Conservation (phyloP, 2,113 vertebrate species). For the Acinonyx jubatus region DNA sequence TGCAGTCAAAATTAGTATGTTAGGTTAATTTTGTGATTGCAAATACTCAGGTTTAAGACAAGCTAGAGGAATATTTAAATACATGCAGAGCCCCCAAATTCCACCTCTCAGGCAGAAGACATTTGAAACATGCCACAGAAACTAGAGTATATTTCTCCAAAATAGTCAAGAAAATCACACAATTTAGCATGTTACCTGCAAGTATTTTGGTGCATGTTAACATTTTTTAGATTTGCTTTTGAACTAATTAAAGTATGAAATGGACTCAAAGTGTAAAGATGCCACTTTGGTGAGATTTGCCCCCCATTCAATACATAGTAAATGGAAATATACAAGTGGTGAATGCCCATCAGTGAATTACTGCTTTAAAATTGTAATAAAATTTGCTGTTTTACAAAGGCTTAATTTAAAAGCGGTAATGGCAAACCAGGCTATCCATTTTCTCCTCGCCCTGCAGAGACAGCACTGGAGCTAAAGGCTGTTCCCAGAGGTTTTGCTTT, state of each 20-base stretch:
- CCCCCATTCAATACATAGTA: not conserved
- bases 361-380: conserved; percentile 67
- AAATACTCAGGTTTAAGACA: not conserved
- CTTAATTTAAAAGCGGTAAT: conserved; percentile 69
- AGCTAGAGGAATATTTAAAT: not conserved
- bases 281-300: not conserved
- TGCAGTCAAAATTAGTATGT: conserved; percentile 1
- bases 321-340: not conserved
- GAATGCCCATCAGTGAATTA: conserved; percentile 45
- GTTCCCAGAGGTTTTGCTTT: conserved; percentile 55
- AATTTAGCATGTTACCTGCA: not conserved
- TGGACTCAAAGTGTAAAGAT: not conserved
- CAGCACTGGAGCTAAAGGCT: conserved; percentile 41
- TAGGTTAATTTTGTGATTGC: not conserved
- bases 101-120: not conserved
- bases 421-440: conserved; percentile 68
- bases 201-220: conserved; percentile 21
- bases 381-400: conserved; percentile 72
- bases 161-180: not conserved
- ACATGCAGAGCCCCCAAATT: not conserved
- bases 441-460: conserved; percentile 30
- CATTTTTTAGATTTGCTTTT: conserved; percentile 31
- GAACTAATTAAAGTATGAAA: conserved; percentile 56
- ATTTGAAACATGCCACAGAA: not conserved
- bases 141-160: conserved; percentile 35